phyloP scores from a whole-genome alignment of 1,140 invertebrate genomes.

The Zaprionus kolodkinae region DNA sequence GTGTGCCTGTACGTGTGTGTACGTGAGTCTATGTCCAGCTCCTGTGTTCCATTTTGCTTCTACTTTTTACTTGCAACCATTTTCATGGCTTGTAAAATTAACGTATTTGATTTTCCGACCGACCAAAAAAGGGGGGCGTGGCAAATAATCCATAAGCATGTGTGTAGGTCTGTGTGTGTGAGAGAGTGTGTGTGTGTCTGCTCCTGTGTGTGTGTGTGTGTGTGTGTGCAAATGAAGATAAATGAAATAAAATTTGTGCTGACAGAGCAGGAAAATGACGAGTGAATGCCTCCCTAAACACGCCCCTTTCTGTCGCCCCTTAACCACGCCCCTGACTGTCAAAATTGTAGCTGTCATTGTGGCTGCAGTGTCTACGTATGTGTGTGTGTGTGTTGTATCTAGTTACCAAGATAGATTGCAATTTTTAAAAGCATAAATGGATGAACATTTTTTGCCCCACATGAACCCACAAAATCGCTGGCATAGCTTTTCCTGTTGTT shows the following conservation, averaged over 20 bases:
- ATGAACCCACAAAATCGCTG: constrained; percentile 16
- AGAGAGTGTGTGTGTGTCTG: constrained; percentile 15
- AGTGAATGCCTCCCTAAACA: constrained; percentile 32
- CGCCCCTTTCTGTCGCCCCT: not conserved
- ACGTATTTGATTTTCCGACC: constrained; percentile 66
- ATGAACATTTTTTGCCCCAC: constrained; percentile 41
- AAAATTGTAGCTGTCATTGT: constrained; percentile 47
- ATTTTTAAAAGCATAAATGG: constrained; percentile 76
- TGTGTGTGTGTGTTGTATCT: constrained; percentile 33
- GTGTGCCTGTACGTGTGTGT: constrained; percentile 9
- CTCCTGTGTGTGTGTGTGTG: constrained; percentile 22
- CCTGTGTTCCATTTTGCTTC: constrained; percentile 49
- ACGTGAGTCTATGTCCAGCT: constrained; percentile 44
- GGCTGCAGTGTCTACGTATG: constrained; percentile 31
- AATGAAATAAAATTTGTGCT: constrained; percentile 77
- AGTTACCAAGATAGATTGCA: constrained; percentile 76
- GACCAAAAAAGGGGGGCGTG: not conserved
- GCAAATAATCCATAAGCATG: constrained; percentile 19
- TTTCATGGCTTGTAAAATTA: constrained; percentile 77
- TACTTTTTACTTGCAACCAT: constrained; percentile 39
- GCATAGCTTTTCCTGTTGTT: not conserved
- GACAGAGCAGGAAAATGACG: constrained; percentile 71
- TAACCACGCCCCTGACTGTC: constrained; percentile 19
- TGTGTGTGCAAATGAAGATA: constrained; percentile 70
- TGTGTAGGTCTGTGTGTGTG: constrained; percentile 16